Conservation (phyloP, 1,140 invertebrate genomes). For the Drosophila mauritiana region DNA sequence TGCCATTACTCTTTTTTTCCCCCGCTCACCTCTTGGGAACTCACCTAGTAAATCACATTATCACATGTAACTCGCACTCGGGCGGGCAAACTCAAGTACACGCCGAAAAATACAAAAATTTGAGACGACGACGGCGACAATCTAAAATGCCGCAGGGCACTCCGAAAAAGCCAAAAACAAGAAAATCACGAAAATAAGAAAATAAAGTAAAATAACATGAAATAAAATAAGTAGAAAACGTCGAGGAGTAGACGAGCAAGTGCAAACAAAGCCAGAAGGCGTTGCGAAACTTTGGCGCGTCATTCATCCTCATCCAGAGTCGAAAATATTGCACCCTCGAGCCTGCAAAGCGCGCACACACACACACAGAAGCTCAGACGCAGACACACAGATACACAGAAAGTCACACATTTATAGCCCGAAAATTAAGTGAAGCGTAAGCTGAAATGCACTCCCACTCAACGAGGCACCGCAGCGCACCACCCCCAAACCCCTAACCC, state of each 20-base stretch:
- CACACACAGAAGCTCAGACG: constrained; percentile 5
- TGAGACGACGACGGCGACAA: constrained; percentile 28
- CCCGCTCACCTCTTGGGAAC: not conserved
- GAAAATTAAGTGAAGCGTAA: constrained; percentile 81
- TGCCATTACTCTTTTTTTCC: not conserved
- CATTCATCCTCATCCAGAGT: constrained; percentile 74
- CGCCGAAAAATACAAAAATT: constrained; percentile 26
- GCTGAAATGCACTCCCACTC: constrained; percentile 82
- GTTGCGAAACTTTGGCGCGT: constrained; percentile 80
- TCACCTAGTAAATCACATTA: constrained; percentile 35
- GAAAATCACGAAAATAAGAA: not conserved
- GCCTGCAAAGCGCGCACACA: constrained; percentile 53
- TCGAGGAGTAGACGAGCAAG: constrained; percentile 46
- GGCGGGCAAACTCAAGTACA: constrained; percentile 15
- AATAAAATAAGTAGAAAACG: not conserved
- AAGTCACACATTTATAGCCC: constrained; percentile 73
- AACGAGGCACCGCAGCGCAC: constrained; percentile 5
- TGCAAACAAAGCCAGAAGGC: constrained; percentile 79
- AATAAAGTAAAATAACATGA: not conserved
- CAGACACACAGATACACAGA: constrained; percentile 25
- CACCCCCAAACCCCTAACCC: not conserved
- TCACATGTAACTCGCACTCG: constrained; percentile 45
- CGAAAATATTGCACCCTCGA: constrained; percentile 78
- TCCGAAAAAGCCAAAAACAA: constrained; percentile 44
- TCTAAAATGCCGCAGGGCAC: constrained; percentile 53